These are phyloP conservation scores for Phalacrocorax aristotelis DNA, from an alignment of 2,113 vertebrate genomes.

Conservation along the genomic window DNA sequence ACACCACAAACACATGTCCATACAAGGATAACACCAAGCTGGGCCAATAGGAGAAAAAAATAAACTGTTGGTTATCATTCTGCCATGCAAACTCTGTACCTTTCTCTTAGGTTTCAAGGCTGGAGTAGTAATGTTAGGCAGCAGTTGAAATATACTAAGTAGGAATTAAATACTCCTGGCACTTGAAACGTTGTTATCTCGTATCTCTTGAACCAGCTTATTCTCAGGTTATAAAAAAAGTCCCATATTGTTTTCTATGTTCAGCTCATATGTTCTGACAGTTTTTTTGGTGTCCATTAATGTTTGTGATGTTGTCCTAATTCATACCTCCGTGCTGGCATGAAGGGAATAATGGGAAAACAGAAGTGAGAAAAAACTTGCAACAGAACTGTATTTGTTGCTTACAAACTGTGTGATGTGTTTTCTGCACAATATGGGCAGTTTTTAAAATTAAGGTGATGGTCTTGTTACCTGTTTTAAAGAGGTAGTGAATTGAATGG, in stretches of 20 bases:
- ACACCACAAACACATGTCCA: neutral
- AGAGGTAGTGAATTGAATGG: neutral
- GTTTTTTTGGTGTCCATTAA: neutral
- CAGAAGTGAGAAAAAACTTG: neutral
- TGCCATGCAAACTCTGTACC: neutral
- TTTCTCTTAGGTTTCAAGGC: neutral
- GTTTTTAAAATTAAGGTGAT: neutral
- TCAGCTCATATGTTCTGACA: neutral
- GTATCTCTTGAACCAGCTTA: neutral
- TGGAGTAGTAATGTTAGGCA: neutral
- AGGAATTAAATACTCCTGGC: neutral
- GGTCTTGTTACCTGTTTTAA: neutral
- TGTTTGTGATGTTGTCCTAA: neutral
- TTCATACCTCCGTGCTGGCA: neutral
- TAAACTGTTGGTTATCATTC: neutral
- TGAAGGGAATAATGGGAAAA: neutral
- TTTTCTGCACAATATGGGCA: neutral
- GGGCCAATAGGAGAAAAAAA: neutral
- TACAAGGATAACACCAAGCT: neutral
- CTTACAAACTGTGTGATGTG: neutral
- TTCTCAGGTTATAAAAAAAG: neutral
- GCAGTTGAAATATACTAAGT: neutral
- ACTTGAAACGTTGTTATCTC: neutral
- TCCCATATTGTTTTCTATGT: neutral
- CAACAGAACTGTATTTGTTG: neutral